Base-by-base conservation (phyloP, 1,140 invertebrate species). In the Zaprionus capensis region DNA sequence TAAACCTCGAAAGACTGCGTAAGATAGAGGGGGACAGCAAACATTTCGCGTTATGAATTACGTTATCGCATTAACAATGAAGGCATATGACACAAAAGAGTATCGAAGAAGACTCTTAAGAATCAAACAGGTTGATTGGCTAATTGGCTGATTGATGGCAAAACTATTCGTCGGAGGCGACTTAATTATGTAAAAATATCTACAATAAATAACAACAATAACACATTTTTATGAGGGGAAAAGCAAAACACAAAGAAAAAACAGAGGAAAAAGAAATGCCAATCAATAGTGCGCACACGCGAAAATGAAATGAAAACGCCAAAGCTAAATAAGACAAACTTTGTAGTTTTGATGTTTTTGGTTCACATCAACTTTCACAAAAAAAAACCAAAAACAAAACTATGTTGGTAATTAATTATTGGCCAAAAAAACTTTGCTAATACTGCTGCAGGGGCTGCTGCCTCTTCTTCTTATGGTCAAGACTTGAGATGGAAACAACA, bases 331-430 rank as follows among this genome's bases (percentile, higher is more conserved):
- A 75, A 79, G 79, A 85, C 73, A 74, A 81, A 85, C 73, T 70
- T 55, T 80, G 67, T 67, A 74, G 67, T 68, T 66, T 68, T 58
- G 34, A 63, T 77, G 65, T 72, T 63, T 65, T 80, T 84, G 57
- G 81, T 71, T 84, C 75, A 84, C 78, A 88, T 69, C 74, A 87
- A 87, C 82, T 82, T 82, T 82, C 83, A 86, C 85, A 87, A 88
- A 87, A 66, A 57, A 49, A 84, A 9, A 31, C 6, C 28, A 61
- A 46, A 36, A 38, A 58, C 51, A 20, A 22, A 20, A 36, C 26
- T 24, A 26, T 71, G 26, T 64, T 76, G 26, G 64, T 71, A 83
- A 87, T 88, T 87, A 83, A 87, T 87, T 86, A 58, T 71, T 75
- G 59, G 67, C 77, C 46, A 51, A 67, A 83, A 83, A 80, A 80